Evolutionary conservation across 2,113 vertebrate species (phyloP).

Genomic region (Perca schrenkii): DNA sequence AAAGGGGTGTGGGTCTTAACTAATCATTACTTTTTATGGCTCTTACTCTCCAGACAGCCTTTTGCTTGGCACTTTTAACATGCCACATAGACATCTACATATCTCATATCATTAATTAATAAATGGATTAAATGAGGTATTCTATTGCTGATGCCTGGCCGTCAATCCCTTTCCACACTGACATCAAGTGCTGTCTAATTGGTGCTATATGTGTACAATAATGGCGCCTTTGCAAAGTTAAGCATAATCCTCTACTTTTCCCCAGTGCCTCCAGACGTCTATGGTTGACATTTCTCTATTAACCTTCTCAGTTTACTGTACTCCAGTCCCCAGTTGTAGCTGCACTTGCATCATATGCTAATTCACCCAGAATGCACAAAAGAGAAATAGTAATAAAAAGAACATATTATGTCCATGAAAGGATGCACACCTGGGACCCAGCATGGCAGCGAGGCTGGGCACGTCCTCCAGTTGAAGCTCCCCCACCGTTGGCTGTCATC

Average conservation of each 20-base stretch:
- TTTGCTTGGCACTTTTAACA: slow-evolving; percentile 25
- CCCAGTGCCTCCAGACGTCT: neutral
- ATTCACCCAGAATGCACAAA: slow-evolving; percentile 29
- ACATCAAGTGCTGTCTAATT: neutral
- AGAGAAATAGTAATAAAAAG: neutral
- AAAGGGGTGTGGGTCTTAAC: slow-evolving; percentile 9
- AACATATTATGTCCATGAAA: slow-evolving; percentile 52
- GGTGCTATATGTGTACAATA: neutral
- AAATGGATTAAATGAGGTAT: slow-evolving; percentile 11
- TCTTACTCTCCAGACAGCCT: neutral
- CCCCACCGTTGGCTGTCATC: slow-evolving; percentile 20
- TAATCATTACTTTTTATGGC: slow-evolving; percentile 22
- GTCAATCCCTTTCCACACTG: slow-evolving; percentile 6
- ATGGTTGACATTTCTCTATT: slow-evolving; percentile 36
- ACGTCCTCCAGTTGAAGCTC: slow-evolving; percentile 34
- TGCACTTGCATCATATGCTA: slow-evolving; percentile 38
- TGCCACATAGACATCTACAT: neutral
- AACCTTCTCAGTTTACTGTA: slow-evolving; percentile 23
- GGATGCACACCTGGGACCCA: slow-evolving; percentile 69
- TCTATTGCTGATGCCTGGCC: slow-evolving; percentile 5
- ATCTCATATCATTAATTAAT: slow-evolving; percentile 22
- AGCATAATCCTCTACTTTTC: neutral
- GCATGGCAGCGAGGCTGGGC: slow-evolving; percentile 46
- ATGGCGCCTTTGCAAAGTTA: neutral
- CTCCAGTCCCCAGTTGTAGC: slow-evolving; percentile 12